Percentiles rank a stretch among this genome's conserved stretches.
phyloP scores from a whole-genome alignment of 1,140 invertebrate genomes.

The Ips nitidus region DNA sequence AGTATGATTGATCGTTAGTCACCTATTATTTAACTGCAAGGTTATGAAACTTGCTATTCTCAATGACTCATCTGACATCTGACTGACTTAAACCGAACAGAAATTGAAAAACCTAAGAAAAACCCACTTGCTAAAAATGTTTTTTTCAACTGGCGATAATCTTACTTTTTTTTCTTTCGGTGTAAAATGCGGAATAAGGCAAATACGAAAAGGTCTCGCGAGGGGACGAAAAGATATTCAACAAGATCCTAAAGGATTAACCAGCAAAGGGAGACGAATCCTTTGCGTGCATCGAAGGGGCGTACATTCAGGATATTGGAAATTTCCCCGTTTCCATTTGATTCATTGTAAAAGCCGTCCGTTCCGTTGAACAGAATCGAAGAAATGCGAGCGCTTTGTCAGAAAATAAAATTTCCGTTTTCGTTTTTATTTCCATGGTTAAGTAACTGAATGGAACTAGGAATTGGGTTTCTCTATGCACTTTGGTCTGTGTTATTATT shows the following conservation, averaged over 20 bases:
- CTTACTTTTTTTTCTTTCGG: background rate
- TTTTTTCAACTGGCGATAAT: too few relatives aligned
- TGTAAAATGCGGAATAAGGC: conserved; percentile 9
- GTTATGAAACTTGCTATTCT: too few relatives aligned
- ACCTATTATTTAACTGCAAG: too few relatives aligned
- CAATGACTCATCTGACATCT: too few relatives aligned
- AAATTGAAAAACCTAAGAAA: too few relatives aligned
- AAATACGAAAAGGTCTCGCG: conserved; percentile 11
- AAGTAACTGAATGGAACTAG: background rate
- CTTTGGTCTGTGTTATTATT: too few relatives aligned
- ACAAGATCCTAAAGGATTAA: conserved; percentile 32
- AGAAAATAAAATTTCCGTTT: conserved; percentile 17
- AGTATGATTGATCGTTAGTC: too few relatives aligned
- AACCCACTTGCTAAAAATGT: too few relatives aligned
- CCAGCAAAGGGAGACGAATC: conserved; percentile 19
- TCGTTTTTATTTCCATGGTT: background rate
- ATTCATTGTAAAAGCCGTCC: conserved; percentile 29
- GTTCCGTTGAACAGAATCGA: conserved; percentile 9
- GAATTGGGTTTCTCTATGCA: background rate
- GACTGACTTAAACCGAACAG: too few relatives aligned
- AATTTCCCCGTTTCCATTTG: conserved; percentile 33
- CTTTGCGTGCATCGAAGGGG: conserved; percentile 25
- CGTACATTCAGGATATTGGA: conserved; percentile 34
- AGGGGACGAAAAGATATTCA: conserved; percentile 28
- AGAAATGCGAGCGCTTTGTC: conserved; percentile 11